These are phyloP conservation scores for Calypte anna DNA, from an alignment of 2,113 vertebrate genomes.

Conservation along the genomic window DNA sequence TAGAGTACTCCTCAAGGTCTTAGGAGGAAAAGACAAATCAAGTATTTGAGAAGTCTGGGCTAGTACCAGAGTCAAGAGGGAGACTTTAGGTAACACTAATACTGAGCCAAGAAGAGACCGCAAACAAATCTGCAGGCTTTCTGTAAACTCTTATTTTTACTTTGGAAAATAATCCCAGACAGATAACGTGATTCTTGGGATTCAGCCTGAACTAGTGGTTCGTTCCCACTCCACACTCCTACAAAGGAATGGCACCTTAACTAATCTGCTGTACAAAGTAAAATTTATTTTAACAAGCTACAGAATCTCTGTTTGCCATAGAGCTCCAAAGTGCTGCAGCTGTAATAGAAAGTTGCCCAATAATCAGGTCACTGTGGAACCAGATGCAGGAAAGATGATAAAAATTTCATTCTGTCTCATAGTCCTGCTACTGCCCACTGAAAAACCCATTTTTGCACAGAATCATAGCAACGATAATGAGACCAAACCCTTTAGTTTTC, in stretches of 20 bases:
- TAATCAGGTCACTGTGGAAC: neutral
- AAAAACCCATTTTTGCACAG: neutral
- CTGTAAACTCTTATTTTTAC: neutral
- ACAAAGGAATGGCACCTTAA: neutral
- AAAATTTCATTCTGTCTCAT: neutral
- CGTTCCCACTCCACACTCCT: neutral
- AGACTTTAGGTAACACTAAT: neutral
- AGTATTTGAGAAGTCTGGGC: neutral
- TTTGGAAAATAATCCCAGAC: neutral
- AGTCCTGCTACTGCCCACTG: neutral
- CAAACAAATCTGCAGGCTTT: neutral
- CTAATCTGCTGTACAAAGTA: neutral
- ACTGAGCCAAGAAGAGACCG: neutral
- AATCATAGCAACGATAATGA: neutral
- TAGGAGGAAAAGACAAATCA: neutral
- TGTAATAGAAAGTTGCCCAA: neutral
- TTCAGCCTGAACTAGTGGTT: neutral
- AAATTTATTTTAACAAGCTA: neutral
- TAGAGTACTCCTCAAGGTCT: neutral
- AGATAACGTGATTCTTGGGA: neutral
- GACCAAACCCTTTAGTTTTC: neutral
- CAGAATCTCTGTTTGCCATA: neutral
- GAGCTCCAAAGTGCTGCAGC: neutral
- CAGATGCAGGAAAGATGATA: neutral
- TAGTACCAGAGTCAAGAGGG: neutral